Evolutionary conservation across 2,113 vertebrate species (phyloP).

Genomic region (Tichodroma muraria): DNA sequence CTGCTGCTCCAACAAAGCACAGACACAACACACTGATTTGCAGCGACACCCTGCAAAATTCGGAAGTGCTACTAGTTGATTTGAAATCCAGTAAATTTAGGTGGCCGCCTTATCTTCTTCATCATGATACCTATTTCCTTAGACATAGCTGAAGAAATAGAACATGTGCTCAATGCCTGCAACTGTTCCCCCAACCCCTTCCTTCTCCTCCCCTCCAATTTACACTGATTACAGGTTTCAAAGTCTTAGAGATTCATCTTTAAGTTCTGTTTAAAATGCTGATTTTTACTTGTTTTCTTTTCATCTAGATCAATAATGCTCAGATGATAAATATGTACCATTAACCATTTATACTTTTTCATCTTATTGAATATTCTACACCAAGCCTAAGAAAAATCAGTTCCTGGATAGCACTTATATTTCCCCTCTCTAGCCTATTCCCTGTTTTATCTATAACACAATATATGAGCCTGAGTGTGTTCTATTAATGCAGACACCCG

Average conservation of each 20-base stretch:
- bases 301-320: constrained; percentile 27
- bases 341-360: not conserved
- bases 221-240: constrained; percentile 41
- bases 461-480: not conserved
- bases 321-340: constrained; percentile 19
- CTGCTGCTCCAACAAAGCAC: constrained; percentile 21
- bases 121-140: not conserved
- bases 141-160: not conserved
- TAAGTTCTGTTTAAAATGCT: constrained; percentile 45
- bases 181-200: not conserved
- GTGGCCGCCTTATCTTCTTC: not conserved
- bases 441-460: not conserved
- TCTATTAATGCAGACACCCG: not conserved
- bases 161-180: not conserved
- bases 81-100: not conserved
- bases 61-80: not conserved
- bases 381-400: not conserved
- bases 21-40: not conserved
- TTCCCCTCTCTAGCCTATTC: not conserved
- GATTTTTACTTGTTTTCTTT: constrained; percentile 56
- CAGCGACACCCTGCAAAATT: not conserved
- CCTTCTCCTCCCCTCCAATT: constrained; percentile 34
- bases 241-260: constrained; percentile 7
- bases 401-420: not conserved
- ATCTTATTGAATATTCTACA: not conserved